Evolutionary conservation across 2,113 vertebrate species (phyloP).

Genomic region (Kryptolebias marmoratus): DNA sequence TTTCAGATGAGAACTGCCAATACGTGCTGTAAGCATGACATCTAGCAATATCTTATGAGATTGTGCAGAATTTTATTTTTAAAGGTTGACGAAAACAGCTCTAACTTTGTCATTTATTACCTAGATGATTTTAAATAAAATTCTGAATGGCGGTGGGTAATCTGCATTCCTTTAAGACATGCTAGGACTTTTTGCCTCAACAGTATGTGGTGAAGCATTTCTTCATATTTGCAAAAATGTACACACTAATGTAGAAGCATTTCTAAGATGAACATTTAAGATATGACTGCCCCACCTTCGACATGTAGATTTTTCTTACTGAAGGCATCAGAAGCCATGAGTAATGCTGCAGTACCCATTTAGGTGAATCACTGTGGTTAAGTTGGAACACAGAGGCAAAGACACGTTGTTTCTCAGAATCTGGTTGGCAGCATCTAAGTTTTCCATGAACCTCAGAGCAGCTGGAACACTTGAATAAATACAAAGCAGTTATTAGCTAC

Average conservation of each 20-base stretch:
- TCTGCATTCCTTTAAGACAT: too few relatives aligned
- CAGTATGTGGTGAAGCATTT: neutral
- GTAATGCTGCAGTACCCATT: neutral
- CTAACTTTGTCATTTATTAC: too few relatives aligned
- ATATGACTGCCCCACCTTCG: neutral
- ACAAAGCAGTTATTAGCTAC: constrained; percentile 9
- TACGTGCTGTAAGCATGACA: too few relatives aligned
- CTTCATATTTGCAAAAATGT: neutral
- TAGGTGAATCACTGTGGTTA: constrained; percentile 15
- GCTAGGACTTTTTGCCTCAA: too few relatives aligned
- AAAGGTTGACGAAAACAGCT: too few relatives aligned
- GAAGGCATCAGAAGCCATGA: constrained; percentile 1
- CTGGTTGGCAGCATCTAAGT: neutral
- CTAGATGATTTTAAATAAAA: too few relatives aligned
- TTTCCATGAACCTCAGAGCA: constrained; percentile 14
- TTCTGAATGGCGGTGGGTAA: too few relatives aligned
- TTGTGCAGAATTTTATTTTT: too few relatives aligned
- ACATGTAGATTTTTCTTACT: neutral
- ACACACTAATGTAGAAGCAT: too few relatives aligned
- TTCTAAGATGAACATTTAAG: too few relatives aligned
- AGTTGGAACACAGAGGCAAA: constrained; percentile 1
- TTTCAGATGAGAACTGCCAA: neutral
- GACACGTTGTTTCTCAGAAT: constrained; percentile 7
- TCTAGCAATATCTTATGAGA: too few relatives aligned
- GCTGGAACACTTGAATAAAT: constrained; percentile 23